phyloP scores from a whole-genome alignment of 2,113 vertebrate species.

The Chauna torquata region DNA sequence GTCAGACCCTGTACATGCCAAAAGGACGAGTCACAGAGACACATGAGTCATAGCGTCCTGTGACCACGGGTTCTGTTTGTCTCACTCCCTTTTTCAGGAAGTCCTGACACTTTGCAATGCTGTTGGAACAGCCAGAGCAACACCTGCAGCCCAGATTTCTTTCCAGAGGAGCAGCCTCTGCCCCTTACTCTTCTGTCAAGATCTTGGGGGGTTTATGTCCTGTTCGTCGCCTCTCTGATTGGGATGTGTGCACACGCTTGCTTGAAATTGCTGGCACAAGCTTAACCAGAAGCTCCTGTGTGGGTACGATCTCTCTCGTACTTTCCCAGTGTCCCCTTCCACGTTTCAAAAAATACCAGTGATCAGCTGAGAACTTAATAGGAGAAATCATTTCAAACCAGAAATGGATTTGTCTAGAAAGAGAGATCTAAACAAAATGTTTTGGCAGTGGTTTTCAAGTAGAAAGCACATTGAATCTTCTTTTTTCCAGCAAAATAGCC shows the following conservation, averaged over 20 bases:
- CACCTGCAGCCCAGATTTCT: not conserved
- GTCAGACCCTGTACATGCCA: not conserved
- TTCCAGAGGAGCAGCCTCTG: not conserved
- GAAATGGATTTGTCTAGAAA: not conserved
- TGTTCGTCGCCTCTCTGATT: not conserved
- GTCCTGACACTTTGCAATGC: not conserved
- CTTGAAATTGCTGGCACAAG: not conserved
- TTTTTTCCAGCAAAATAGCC: not conserved
- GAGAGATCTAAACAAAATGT: not conserved
- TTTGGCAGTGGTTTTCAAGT: not conserved
- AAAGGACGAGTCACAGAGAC: not conserved
- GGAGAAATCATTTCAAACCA: not conserved
- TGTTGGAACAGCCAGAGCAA: not conserved
- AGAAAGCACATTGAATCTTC: not conserved
- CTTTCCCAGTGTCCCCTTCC: not conserved
- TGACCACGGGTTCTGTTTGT: not conserved
- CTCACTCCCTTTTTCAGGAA: not conserved
- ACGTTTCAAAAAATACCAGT: not conserved
- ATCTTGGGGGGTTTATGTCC: not conserved
- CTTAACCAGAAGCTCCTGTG: not conserved
- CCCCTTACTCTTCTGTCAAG: not conserved
- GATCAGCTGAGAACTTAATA: not conserved
- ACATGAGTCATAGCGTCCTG: not conserved
- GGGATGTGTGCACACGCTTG: not conserved
- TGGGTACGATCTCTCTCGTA: not conserved